phyloP scores from a whole-genome alignment of 2,888 invertebrate genomes.

The Cheilosia vernalis region DNA sequence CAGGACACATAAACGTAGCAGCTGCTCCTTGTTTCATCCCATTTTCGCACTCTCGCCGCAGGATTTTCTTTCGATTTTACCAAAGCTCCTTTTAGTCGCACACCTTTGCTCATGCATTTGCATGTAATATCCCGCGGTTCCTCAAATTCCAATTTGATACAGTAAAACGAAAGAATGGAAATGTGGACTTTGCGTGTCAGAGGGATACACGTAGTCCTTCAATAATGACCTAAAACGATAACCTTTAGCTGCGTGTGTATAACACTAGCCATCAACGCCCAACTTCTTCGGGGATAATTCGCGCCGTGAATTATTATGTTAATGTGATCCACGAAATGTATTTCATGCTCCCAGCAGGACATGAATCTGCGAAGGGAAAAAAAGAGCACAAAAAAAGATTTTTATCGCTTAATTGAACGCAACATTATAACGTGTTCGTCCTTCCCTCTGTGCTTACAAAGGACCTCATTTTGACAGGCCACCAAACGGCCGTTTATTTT shows the following conservation, averaged over 20 bases:
- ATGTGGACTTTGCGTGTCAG: conserved; percentile 66
- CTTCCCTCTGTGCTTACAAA: conserved; percentile 24
- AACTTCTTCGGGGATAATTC: conserved; percentile 46
- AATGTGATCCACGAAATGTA: conserved; percentile 53
- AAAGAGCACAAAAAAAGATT: conserved; percentile 56
- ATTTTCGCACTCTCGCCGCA: conserved; percentile 8
- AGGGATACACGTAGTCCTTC: conserved; percentile 40
- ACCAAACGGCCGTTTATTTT: conserved; percentile 43
- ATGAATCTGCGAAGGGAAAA: conserved; percentile 24
- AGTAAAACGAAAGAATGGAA: conserved; percentile 9
- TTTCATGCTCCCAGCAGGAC: conserved; percentile 51
- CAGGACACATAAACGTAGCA: background rate
- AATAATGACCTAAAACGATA: conserved; percentile 70
- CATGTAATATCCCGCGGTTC: conserved; percentile 37
- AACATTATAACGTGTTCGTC: conserved; percentile 59
- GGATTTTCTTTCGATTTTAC: conserved; percentile 16
- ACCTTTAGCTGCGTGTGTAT: conserved; percentile 66
- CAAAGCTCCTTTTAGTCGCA: conserved; percentile 30
- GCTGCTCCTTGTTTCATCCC: conserved; percentile 8
- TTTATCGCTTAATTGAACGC: conserved; percentile 75
- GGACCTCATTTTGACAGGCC: conserved; percentile 60
- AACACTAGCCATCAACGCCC: conserved; percentile 27
- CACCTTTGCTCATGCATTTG: conserved; percentile 31
- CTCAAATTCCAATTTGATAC: conserved; percentile 42
- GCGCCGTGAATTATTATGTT: conserved; percentile 69